A percentile compares a stretch with the other conserved stretches of the same genome.
Conservation (phyloP, 2,888 invertebrate genomes). For the Aspidapion aeneum region DNA sequence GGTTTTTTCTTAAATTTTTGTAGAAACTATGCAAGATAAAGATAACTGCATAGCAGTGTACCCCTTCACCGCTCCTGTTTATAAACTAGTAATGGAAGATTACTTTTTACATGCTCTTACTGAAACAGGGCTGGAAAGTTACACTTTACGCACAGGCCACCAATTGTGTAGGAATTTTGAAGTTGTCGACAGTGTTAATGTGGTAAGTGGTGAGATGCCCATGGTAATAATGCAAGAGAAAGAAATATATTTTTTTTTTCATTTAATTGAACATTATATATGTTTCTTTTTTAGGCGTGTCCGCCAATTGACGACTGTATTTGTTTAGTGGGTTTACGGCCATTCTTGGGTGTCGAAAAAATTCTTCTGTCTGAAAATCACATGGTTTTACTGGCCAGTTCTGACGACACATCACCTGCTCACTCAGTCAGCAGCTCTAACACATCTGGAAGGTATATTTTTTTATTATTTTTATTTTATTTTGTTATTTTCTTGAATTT, state of each 20-base stretch:
- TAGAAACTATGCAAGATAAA: no score
- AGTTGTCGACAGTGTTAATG: conserved; percentile 47
- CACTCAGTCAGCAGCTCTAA: conserved; percentile 45
- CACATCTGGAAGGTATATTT: conserved; percentile 41
- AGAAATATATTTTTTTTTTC: no score
- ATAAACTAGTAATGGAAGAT: conserved; percentile 62
- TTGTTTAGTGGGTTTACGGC: conserved; percentile 63
- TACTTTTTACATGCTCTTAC: conserved; percentile 71
- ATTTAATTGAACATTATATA: no score
- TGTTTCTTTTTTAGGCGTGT: conserved; percentile 50
- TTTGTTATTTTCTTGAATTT: no score
- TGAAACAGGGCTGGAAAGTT: conserved; percentile 72
- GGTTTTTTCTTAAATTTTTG: no score
- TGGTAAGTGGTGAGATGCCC: conserved; percentile 39
- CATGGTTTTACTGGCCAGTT: conserved; percentile 56
- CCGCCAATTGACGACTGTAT: conserved; percentile 59
- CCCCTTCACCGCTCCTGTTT: conserved; percentile 68
- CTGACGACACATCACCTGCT: conserved; percentile 56
- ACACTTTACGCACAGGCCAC: conserved; percentile 64
- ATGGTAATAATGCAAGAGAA: no score
- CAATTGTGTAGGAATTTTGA: conserved; percentile 53
- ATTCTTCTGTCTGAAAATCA: conserved; percentile 51
- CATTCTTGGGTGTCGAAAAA: conserved; percentile 61
- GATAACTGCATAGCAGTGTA: conserved; percentile 61
- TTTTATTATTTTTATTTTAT: conserved; percentile 2